Percentiles rank a stretch among this genome's conserved stretches.
These are phyloP conservation scores for Heliconius erato DNA, from an alignment of 2,888 invertebrate genomes.

Conservation along the genomic window DNA sequence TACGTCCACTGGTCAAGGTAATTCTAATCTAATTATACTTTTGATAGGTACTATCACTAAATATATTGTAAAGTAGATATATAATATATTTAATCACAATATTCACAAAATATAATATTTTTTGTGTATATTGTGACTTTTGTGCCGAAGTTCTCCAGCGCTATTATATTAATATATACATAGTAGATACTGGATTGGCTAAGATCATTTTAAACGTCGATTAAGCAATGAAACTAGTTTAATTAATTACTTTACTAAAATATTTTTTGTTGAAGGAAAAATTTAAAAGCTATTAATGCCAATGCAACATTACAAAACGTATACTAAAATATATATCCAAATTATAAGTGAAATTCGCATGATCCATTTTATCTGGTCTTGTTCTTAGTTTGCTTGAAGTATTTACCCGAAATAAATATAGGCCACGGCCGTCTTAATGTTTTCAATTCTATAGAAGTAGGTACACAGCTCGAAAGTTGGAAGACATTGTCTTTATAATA, in stretches of 20 bases:
- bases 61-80: no score
- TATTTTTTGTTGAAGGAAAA: no score
- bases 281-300: neutral
- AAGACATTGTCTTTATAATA: constrained; percentile 23
- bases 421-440: constrained; percentile 25
- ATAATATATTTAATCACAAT: no score
- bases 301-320: neutral
- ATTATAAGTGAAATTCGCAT: neutral
- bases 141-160: no score
- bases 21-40: neutral
- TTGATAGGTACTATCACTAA: no score
- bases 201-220: no score
- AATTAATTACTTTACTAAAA: no score
- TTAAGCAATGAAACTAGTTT: no score
- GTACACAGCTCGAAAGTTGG: constrained; percentile 1
- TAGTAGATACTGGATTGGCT: no score
- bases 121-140: no score
- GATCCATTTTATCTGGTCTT: constrained; percentile 7
- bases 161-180: no score
- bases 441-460: constrained; percentile 20
- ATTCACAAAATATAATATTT: no score
- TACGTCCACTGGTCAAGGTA: neutral
- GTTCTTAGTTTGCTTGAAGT: constrained; percentile 15
- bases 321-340: neutral
- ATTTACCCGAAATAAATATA: constrained; percentile 16